Evolutionary conservation across 1,140 invertebrate genomes (phyloP).

Genomic region (Colletes latitarsis): DNA sequence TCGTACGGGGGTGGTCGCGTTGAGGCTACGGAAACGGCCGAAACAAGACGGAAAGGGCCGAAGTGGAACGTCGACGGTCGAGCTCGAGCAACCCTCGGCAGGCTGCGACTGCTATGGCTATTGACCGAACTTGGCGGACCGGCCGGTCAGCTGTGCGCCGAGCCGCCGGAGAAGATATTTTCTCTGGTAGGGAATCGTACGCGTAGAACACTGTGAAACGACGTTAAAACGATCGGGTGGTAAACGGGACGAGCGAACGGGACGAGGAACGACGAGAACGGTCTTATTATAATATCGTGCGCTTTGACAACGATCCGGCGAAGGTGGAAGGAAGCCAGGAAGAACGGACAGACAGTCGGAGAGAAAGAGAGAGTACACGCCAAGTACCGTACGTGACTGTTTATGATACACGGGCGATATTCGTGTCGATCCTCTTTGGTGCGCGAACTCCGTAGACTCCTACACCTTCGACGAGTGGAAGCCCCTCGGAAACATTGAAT

Average conservation of each 20-base stretch:
- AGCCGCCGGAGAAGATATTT: slow-evolving; percentile 64
- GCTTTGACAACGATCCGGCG: slow-evolving; percentile 5
- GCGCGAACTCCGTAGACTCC: neutral
- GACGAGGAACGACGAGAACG: neutral
- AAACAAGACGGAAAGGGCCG: slow-evolving; percentile 59
- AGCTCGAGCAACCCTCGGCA: slow-evolving; percentile 67
- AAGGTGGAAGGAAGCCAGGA: slow-evolving; percentile 4
- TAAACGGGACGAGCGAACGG: slow-evolving; percentile 6
- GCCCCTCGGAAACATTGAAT: slow-evolving; percentile 33
- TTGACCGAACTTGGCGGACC: slow-evolving; percentile 78
- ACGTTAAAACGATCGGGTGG: no score
- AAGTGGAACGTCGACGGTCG: slow-evolving; percentile 53
- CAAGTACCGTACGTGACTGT: slow-evolving; percentile 12
- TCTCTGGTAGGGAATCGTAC: slow-evolving; percentile 52
- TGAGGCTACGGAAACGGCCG: slow-evolving; percentile 61
- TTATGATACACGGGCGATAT: neutral
- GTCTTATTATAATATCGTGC: neutral
- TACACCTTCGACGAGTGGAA: slow-evolving; percentile 30
- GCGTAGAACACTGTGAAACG: slow-evolving; percentile 34
- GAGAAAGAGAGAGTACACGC: neutral
- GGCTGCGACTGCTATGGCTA: slow-evolving; percentile 75
- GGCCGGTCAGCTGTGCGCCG: slow-evolving; percentile 80
- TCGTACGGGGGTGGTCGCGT: slow-evolving; percentile 63
- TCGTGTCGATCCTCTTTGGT: neutral
- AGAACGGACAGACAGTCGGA: neutral